Conservation (phyloP, 2,888 invertebrate genomes). For the Habrosyne pyritoides region DNA sequence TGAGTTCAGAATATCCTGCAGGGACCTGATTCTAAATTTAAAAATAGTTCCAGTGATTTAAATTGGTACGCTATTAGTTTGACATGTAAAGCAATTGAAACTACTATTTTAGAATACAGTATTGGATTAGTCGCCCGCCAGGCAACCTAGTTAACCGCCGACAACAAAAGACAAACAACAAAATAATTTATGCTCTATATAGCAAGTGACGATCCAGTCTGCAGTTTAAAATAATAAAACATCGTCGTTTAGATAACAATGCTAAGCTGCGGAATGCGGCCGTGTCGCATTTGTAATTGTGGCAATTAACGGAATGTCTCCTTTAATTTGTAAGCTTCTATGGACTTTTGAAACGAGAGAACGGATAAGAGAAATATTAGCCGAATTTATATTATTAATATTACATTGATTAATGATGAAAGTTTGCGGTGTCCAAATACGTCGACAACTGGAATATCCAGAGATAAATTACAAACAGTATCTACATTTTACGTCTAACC, state of each 20-base stretch:
- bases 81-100: constrained; percentile 7
- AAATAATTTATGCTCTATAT: constrained; percentile 46
- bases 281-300: constrained; percentile 65
- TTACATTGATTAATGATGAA: background rate
- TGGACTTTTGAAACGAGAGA: constrained; percentile 37
- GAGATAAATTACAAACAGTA: background rate
- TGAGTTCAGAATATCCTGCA: too few relatives aligned
- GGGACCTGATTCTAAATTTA: too few relatives aligned
- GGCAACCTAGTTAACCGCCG: constrained; percentile 17
- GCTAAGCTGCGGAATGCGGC: constrained; percentile 55
- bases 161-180: constrained; percentile 27
- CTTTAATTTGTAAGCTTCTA: constrained; percentile 60
- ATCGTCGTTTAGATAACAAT: constrained; percentile 40
- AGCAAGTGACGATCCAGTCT: constrained; percentile 38
- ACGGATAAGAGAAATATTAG: constrained; percentile 7
- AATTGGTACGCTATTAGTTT: too few relatives aligned
- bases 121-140: constrained; percentile 19
- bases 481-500: background rate
- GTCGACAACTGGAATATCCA: background rate
- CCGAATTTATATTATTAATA: background rate
- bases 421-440: background rate
- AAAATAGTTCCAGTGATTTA: too few relatives aligned
- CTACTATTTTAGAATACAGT: constrained; percentile 11
- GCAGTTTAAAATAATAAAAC: constrained; percentile 45
- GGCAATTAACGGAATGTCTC: constrained; percentile 68